These are phyloP conservation scores for Echinarachnius parma DNA, from an alignment of 53 echinoderm and acorn worm genomes.

Conservation along the genomic window DNA sequence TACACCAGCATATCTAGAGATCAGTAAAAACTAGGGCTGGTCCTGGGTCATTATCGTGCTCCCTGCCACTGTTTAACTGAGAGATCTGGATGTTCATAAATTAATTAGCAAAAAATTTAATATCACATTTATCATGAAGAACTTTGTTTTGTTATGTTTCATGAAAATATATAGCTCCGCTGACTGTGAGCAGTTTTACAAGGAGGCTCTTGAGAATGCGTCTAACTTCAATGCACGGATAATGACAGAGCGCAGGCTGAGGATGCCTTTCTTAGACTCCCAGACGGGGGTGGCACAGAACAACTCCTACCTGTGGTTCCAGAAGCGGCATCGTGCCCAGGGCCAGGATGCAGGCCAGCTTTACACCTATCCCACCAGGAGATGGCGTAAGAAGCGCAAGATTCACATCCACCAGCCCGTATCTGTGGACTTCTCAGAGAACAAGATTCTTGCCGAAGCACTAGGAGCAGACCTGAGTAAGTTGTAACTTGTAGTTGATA, in stretches of 20 bases:
- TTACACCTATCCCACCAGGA: conserved; percentile 86
- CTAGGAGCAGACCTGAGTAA: conserved; percentile 31
- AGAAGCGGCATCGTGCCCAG: conserved; percentile 79
- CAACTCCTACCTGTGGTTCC: conserved; percentile 93
- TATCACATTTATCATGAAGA: no score
- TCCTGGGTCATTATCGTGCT: no score
- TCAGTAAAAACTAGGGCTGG: no score
- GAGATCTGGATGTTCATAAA: no score
- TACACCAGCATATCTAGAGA: no score
- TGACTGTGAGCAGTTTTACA: conserved; percentile 91
- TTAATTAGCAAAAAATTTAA: no score
- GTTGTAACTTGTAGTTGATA: no score
- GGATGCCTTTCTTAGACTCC: conserved; percentile 92
- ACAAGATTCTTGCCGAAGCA: conserved; percentile 34
- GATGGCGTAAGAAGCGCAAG: conserved; percentile 91
- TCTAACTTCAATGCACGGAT: conserved; percentile 86
- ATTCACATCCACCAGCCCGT: conserved; percentile 45
- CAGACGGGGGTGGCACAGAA: conserved; percentile 98
- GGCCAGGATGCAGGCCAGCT: conserved; percentile 81
- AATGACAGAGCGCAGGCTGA: conserved; percentile 79
- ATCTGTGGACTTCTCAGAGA: conserved; percentile 27
- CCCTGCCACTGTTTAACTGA: no score
- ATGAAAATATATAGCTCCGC: conserved; percentile 52
- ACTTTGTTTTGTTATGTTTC: background rate
- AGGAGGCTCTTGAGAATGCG: conserved; percentile 93